Conservation (phyloP, 2,113 vertebrate species). For the Octodon degus region DNA sequence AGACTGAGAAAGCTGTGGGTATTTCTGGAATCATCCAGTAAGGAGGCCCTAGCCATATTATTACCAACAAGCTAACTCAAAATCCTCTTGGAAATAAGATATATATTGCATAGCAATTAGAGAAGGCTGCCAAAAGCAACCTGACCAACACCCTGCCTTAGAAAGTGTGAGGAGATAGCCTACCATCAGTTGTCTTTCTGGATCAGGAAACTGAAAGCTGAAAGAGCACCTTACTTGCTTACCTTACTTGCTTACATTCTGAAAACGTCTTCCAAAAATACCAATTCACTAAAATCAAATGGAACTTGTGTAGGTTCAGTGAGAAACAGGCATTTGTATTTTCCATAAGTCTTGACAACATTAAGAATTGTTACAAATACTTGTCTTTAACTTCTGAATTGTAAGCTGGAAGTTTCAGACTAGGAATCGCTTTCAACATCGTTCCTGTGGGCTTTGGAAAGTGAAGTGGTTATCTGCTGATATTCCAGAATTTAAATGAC, state of each 20-base stretch:
- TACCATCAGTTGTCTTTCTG: neutral
- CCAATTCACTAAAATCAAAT: neutral
- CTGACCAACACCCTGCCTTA: neutral
- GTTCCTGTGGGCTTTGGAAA: neutral
- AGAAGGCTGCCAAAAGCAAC: neutral
- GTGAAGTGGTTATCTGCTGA: neutral
- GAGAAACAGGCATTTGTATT: neutral
- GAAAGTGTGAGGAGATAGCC: neutral
- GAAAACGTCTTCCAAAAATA: neutral
- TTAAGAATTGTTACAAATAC: neutral
- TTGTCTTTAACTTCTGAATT: slow-evolving; percentile 2
- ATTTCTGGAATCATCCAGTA: slow-evolving; percentile 34
- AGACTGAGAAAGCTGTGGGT: neutral
- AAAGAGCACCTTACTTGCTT: neutral
- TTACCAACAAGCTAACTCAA: slow-evolving; percentile 26
- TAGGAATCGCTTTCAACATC: neutral
- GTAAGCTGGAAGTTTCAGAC: neutral
- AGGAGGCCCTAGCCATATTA: neutral
- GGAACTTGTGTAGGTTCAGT: neutral
- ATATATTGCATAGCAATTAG: slow-evolving; percentile 31
- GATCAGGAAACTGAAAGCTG: neutral
- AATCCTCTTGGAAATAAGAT: slow-evolving; percentile 45
- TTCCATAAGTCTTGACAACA: neutral
- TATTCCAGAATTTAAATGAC: neutral
- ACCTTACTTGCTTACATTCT: neutral